Base-by-base conservation (phyloP, 1,140 invertebrate genomes). In the Drosophila murphyi region DNA sequence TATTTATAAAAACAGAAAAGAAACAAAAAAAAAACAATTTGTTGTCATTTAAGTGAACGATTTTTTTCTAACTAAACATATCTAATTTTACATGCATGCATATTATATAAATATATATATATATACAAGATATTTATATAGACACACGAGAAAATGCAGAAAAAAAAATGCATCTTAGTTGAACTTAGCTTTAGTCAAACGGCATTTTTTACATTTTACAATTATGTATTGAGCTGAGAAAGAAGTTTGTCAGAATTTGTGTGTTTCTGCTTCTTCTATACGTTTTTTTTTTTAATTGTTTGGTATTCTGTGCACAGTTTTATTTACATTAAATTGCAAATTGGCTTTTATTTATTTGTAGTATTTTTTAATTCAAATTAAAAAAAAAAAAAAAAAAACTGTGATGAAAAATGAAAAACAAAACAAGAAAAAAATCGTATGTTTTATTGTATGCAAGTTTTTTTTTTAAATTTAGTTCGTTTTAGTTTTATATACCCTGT, bases 231-330 rank as follows among this genome's bases (percentile, higher is more conserved):
- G 28, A 43, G 31, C 20, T 34, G 8, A 10, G n/a, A 29, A 0
- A 45, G 29, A 47, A 47, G 7, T 35, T 52, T 10, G 51, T n/a
- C n/a, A 35, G 5, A 35, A 35, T 12, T 55, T 28, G 52, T 20
- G 28, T 29, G 10, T 12, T 77, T 61, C 48, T 45, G 3, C 12
- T 28, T 32, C 6, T 47, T 45, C 31, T 3, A 28, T 28, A 37
- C 4, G 34, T 74, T 70, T 54, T 32, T 61, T 3, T 34, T 48
- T 39, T 39, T 39, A 10, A 39, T 39, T 39, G 8, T 76, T 65
- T 73, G 54, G 75, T 79, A 81, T 79, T 90, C 89, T 78, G 85
- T 80, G 65, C 72, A 72, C 78, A 89, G 80, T 88, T 85, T 83
- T 81, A 81, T 88, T 83, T 72, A 76, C 48, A 59, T 43, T 60